Evolutionary conservation across 92 coral and sea anemone species (phyloP), one percentile per base, ranked within the genome.

Genomic region (Umimayanthus chanpuru): DNA sequence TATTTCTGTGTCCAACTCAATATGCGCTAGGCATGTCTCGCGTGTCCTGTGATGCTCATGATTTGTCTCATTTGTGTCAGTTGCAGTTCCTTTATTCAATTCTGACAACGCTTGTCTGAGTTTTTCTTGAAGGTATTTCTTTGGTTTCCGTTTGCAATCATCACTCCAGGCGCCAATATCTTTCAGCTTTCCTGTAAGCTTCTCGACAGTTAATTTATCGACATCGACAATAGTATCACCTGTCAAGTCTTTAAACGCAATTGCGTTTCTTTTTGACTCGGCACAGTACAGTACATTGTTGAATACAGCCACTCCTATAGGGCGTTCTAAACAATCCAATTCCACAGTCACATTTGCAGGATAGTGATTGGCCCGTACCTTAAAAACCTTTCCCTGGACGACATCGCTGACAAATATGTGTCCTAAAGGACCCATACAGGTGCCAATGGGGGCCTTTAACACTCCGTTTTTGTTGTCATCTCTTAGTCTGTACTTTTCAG

Each of bases 171-270:
- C 36, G 36, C 36, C 36, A 32, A 32, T 32, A 32, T 32, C 36
- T 32, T 32, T 32, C 15, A 86, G 38, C 83, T 86, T 86, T 39
- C n/a, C 83, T 49, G 41, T 89, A 26, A 81, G 93, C 86, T 91
- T 91, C 76, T 91, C 82, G 30, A 82, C 89, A 36, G 89, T 88
- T 78, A 88, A 74, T 72, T 91, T 80, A 56, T 72, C 81, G 28
- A 91, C 93, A 88, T 91, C 93, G 9, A 88, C 91, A 61, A 91
- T 79, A 26, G 94, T 89, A 1, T 92, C 92, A 25, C 92, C 94
- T 79, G 92, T 89, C 26, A 92, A 73, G 73, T 92, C 92, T 80
- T 92, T 92, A 66, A 92, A 92, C 30, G 92, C 81, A 85, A 92
- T 61, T 89, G 94, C 92, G 49, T 92, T 76, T 30, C 85, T n/a